Conservation (phyloP, 2,797 vertebrate genomes). For the Limosa lapponica region DNA sequence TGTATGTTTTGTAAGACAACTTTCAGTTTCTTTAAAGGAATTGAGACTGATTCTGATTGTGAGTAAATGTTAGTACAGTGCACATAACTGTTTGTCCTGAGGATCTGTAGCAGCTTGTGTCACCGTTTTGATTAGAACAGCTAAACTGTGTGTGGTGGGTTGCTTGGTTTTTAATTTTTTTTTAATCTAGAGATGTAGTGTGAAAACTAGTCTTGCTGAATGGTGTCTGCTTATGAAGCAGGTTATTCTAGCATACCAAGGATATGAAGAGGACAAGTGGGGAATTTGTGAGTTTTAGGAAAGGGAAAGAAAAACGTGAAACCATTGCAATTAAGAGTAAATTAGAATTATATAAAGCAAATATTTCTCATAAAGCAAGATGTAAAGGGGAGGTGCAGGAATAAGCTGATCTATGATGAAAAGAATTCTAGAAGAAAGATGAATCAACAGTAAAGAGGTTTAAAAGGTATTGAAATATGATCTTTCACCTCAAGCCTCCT, state of each 20-base stretch:
- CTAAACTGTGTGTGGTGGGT: background rate
- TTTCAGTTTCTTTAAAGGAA: background rate
- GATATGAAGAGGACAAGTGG: background rate
- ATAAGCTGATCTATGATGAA: background rate
- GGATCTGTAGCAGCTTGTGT: background rate
- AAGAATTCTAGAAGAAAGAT: background rate
- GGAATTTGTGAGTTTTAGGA: background rate
- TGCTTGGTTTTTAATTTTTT: background rate
- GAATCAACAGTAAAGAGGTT: background rate
- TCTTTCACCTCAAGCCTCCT: constrained; percentile 19
- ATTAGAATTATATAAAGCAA: background rate
- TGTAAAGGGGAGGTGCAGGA: background rate
- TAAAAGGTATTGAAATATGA: background rate
- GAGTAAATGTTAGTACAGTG: background rate
- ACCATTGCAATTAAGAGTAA: background rate
- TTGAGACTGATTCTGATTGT: background rate
- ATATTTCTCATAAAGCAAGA: background rate
- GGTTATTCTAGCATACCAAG: background rate
- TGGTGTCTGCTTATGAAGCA: background rate
- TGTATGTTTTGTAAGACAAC: background rate
- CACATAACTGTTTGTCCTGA: background rate
- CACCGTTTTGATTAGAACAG: background rate
- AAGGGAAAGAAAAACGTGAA: background rate
- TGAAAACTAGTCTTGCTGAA: background rate
- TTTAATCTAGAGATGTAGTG: background rate